Evolutionary conservation across 1,140 invertebrate genomes (phyloP), one percentile per base, ranked within the genome.

Genomic region (Aphaenogaster floridana): DNA sequence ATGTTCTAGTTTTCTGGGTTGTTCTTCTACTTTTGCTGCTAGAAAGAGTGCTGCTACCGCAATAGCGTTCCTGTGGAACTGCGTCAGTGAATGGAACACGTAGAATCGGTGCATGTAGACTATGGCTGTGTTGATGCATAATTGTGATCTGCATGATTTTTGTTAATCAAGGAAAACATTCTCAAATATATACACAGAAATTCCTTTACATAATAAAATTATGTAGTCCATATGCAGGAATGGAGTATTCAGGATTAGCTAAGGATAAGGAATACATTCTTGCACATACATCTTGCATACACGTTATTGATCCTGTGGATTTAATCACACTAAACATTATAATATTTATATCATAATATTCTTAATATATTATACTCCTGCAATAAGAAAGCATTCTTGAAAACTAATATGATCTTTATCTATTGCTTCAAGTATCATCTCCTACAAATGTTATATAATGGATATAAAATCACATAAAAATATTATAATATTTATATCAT

Each of bases 71-170:
- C 98, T 97, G 93, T 98, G 97, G 93, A 99, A 99, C 86, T 97
- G 97, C 15, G 97, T 97, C 94, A 99, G 98, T 0, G 98, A 98
- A 93, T 99, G 98, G 95, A 98, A 99, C 95, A 99, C 98, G 95
- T 99, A 99, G 95, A 99, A 99, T 39, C 99, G 96, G 94, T 99
- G 99, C 98, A 99, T 99, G 92, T 99, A 99, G n/a, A 99, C 99
- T 92, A 99, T 99, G 50, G 98, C 98, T 83, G 98, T 99, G 94
- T 99, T 99, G 92, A 99, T 99, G 94, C 98, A 99, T 94, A 99
- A 95, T 95, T 99, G 98, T 36, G 97, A 97, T 91, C 98, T 98
- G 28, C 28, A 28, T 28, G 63, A 64, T 81, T 52, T 66, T 21
- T 84, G 6, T 11, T 59, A 17, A 54, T 94, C 93, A 94, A 95